Conservation (phyloP, 2,113 vertebrate species). For the Leucoraja erinaceus region DNA sequence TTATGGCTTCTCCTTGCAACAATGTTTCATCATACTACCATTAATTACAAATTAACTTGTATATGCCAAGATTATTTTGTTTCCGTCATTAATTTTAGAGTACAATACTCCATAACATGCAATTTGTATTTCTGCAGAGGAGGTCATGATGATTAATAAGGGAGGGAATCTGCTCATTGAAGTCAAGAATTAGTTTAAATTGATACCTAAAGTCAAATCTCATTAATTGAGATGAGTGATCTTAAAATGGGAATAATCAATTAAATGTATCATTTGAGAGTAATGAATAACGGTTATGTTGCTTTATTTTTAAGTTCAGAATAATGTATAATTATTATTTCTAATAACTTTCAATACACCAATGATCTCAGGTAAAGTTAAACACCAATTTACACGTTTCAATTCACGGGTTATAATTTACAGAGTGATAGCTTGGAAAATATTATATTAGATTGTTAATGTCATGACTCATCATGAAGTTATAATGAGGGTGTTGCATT, state of each 20-base stretch:
- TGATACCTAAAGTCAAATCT: neutral
- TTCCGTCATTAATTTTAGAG: neutral
- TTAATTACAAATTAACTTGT: neutral
- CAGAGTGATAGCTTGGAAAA: neutral
- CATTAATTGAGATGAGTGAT: neutral
- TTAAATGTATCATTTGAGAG: neutral
- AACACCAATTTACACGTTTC: neutral
- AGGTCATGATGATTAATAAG: neutral
- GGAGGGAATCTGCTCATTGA: neutral
- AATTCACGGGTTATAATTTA: neutral
- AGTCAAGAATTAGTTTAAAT: conserved; percentile 24
- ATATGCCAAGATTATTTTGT: neutral
- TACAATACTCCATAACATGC: neutral
- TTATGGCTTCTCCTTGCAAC: neutral
- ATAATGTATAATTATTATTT: neutral
- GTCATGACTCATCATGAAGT: neutral
- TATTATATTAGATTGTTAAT: neutral
- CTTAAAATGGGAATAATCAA: neutral
- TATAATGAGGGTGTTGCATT: neutral
- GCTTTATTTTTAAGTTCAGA: neutral
- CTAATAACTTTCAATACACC: neutral
- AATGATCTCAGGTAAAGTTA: neutral
- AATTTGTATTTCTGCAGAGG: neutral
- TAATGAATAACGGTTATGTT: neutral
- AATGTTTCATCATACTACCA: neutral